Evolutionary conservation across 2,888 invertebrate species (phyloP).

Genomic region (Temnothorax ravouxi): DNA sequence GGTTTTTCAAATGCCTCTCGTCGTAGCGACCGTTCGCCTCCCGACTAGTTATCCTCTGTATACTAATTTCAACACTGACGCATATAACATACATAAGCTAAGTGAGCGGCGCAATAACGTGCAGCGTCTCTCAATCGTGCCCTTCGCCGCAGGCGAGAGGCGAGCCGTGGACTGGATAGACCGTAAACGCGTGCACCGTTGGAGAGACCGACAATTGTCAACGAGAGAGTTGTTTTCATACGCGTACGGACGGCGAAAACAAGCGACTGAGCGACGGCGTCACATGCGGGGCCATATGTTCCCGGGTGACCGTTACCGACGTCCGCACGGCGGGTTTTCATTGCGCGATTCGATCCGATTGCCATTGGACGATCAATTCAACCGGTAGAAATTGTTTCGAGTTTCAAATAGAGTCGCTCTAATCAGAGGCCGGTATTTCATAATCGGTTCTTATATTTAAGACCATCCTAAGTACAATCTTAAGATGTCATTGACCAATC

Average conservation of each 20-base stretch:
- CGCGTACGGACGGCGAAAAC: slow-evolving; percentile 27
- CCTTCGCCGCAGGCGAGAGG: too few relatives aligned
- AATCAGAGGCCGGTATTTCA: too few relatives aligned
- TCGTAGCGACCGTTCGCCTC: slow-evolving; percentile 24
- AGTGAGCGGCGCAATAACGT: slow-evolving; percentile 32
- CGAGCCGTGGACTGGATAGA: too few relatives aligned
- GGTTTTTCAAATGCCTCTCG: slow-evolving; percentile 50
- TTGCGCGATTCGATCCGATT: neutral
- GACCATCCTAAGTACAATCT: too few relatives aligned
- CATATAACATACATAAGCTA: slow-evolving; percentile 42
- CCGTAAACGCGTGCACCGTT: neutral
- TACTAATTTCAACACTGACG: slow-evolving; percentile 49
- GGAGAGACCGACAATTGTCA: slow-evolving; percentile 67
- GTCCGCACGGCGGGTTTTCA: slow-evolving; percentile 13
- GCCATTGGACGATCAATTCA: neutral
- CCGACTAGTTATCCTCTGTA: slow-evolving; percentile 55
- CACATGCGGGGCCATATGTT: slow-evolving; percentile 61
- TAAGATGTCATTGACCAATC: too few relatives aligned
- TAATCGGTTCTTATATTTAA: too few relatives aligned
- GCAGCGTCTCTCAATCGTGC: slow-evolving; percentile 1
- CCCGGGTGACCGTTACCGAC: slow-evolving; percentile 64
- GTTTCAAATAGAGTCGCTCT: too few relatives aligned
- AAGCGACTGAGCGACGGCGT: slow-evolving; percentile 45
- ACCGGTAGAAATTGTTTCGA: too few relatives aligned
- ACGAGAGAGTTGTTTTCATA: slow-evolving; percentile 55